Conservation (phyloP, 2,113 vertebrate genomes). For the Bufo bufo region DNA sequence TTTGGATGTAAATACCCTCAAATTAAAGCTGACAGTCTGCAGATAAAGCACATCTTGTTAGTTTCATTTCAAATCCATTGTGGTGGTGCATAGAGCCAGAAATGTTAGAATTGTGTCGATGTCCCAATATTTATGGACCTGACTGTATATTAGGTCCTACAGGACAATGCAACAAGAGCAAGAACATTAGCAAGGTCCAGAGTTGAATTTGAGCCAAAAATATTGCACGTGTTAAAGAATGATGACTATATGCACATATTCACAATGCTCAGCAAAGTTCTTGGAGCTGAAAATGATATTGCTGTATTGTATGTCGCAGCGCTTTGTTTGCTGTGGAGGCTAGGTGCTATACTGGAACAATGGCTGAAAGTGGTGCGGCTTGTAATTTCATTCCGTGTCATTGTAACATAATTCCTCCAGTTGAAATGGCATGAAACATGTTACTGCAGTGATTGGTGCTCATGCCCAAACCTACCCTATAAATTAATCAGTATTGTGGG, state of each 20-base stretch:
- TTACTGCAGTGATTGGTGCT: background rate
- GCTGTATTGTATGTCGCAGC: conserved; percentile 9
- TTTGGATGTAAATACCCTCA: no score
- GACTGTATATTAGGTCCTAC: background rate
- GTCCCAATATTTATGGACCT: no score
- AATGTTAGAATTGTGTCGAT: no score
- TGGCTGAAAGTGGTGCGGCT: conserved; percentile 6
- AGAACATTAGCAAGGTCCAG: background rate
- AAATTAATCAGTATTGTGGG: background rate
- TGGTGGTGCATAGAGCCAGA: no score
- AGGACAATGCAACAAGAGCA: no score
- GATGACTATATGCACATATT: background rate
- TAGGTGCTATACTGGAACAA: conserved; percentile 17
- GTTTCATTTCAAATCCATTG: no score
- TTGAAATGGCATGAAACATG: background rate
- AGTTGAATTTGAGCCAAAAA: background rate
- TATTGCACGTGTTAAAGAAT: background rate
- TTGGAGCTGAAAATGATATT: background rate
- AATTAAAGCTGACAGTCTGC: no score
- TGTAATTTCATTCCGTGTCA: background rate
- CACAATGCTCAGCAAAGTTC: background rate
- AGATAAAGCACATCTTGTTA: no score
- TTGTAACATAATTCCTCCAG: conserved; percentile 10
- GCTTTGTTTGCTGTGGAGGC: background rate
- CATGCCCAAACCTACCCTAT: background rate